Base-by-base conservation (phyloP, 2,888 invertebrate genomes). In the Phortica magna region DNA sequence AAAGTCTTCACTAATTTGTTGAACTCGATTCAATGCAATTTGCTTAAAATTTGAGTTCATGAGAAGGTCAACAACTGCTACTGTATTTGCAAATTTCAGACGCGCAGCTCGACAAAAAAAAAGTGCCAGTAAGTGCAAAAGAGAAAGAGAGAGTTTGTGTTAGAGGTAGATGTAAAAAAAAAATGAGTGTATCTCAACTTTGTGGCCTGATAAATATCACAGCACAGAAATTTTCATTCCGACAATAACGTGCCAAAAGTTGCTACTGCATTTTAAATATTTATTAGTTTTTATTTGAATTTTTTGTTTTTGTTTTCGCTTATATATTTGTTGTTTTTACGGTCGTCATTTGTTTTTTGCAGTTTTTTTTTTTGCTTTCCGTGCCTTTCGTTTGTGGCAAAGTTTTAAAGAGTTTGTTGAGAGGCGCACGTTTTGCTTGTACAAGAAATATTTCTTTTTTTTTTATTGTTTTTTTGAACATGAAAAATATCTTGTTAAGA, bases 401-500 rank as follows among this genome's bases (percentile, higher is more conserved):
- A 14, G 48, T 9, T 9, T 14, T 48, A 48, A 14, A 48, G 48
- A 14, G 48, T 80, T 84, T 83, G 83, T 84, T 83, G 83, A 82
- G 82, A 81, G 79, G 88, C 84, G 89, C 90, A 90, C 90, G 90
- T 90, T 90, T 90, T 90, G 81, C 88, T 89, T 90, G 90, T 90
- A 83, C 78, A 75, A 81, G 79, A 87, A 84, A 83, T 22, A 55
- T 14, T 55, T 17, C 80, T 31, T 31, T 31, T 31, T 31, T 1
- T 31, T 31, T 31, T 3, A 2, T 1, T 31, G 1, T 31, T 31
- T 80, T 82, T 83, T 82, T 83, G 81, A 88, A 85, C 87, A 89
- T 88, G 88, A 85, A 89, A 88, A 89, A 89, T 89, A 89, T 89
- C 85, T 90, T 90, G 89, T 90, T 89, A 89, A 90, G 90, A 90